These are phyloP conservation scores for Seira ritae DNA, from an alignment of 2,888 invertebrate species.

Conservation along the genomic window DNA sequence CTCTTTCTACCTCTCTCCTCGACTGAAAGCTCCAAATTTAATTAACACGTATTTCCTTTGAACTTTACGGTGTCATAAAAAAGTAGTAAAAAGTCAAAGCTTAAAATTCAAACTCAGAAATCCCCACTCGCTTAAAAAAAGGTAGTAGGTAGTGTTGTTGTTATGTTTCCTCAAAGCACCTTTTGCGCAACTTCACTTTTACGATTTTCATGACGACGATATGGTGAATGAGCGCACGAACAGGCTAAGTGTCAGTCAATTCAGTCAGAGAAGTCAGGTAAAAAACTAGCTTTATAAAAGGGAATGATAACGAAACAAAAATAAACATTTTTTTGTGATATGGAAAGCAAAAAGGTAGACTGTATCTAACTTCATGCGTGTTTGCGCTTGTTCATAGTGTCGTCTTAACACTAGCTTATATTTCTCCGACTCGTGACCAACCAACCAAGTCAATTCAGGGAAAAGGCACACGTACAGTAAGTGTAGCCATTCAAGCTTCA, in stretches of 20 bases:
- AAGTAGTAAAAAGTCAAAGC: slow-evolving; percentile 62
- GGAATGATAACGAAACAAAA: too few species aligned
- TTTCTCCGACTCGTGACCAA: slow-evolving; percentile 54
- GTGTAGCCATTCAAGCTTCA: not conserved
- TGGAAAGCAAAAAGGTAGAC: too few species aligned
- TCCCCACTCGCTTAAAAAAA: slow-evolving; percentile 43
- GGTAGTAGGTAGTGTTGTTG: too few species aligned
- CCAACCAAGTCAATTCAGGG: slow-evolving; percentile 19
- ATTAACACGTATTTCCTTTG: slow-evolving; percentile 64
- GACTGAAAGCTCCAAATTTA: slow-evolving; percentile 52
- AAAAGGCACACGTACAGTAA: slow-evolving; percentile 1
- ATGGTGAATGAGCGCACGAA: too few species aligned
- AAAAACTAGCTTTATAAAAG: too few species aligned
- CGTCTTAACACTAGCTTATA: slow-evolving; percentile 45
- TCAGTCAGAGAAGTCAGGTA: too few species aligned
- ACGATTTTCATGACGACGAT: too few species aligned
- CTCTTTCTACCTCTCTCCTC: not conserved
- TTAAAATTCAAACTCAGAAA: slow-evolving; percentile 29
- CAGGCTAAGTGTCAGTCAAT: too few species aligned
- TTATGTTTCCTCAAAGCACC: too few species aligned
- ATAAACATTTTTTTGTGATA: too few species aligned
- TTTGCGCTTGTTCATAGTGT: slow-evolving; percentile 40
- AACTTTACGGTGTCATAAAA: slow-evolving; percentile 60
- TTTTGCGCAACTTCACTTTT: too few species aligned
- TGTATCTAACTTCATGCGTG: too few species aligned